Percentiles rank a stretch among this genome's conserved stretches.
These are phyloP conservation scores for Aphelinus atriplicis DNA, from an alignment of 1,140 invertebrate species.

Conservation along the genomic window DNA sequence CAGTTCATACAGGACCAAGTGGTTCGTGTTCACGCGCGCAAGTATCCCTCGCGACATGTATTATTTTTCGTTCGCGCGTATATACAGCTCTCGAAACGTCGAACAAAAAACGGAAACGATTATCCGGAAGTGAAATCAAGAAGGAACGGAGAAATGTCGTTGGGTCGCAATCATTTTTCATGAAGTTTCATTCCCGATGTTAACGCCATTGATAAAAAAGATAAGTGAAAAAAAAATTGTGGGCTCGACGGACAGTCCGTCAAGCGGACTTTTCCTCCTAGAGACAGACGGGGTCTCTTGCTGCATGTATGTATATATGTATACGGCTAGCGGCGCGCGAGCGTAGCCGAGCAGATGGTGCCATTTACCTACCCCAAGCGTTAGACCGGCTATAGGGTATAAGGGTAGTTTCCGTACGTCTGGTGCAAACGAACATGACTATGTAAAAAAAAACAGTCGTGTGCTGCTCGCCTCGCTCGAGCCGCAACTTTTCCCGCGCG, in stretches of 20 bases:
- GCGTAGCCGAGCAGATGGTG: slow-evolving; percentile 15
- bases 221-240: neutral
- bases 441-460: slow-evolving; percentile 1
- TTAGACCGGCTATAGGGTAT: neutral
- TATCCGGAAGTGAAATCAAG: too few species aligned
- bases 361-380: slow-evolving; percentile 12
- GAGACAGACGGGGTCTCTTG: too few species aligned
- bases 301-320: too few species aligned
- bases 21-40: too few species aligned
- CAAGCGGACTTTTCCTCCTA: neutral
- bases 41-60: too few species aligned
- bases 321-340: neutral
- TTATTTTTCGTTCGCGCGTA: too few species aligned
- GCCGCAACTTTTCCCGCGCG: neutral
- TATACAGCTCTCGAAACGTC: too few species aligned
- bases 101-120: too few species aligned
- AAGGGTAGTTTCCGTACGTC: slow-evolving; percentile 23
- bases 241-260: slow-evolving; percentile 1
- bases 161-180: slow-evolving; percentile 15
- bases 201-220: neutral
- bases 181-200: neutral
- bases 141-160: neutral
- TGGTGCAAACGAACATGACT: neutral
- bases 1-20: too few species aligned
- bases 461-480: neutral